A percentile compares a stretch with the other conserved stretches of the same genome.
These are phyloP conservation scores for Xylota segnis DNA, from an alignment of 2,888 invertebrate genomes.

Conservation along the genomic window DNA sequence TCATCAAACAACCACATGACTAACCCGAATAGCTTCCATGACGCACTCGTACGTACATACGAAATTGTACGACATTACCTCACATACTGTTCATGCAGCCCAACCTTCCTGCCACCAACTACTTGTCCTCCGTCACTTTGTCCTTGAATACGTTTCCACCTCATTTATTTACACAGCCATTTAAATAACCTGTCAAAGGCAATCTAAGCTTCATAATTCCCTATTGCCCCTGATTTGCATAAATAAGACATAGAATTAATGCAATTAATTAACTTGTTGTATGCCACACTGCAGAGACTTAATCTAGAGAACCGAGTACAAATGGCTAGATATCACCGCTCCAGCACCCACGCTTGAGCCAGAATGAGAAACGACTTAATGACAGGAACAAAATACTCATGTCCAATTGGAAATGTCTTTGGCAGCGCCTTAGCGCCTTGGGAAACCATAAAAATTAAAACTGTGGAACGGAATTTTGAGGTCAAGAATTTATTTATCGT, in stretches of 20 bases:
- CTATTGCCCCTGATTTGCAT: constrained; percentile 67
- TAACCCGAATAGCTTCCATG: not conserved
- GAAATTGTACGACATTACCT: not conserved
- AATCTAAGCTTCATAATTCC: constrained; percentile 63
- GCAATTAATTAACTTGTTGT: constrained; percentile 71
- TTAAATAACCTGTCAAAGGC: constrained; percentile 64
- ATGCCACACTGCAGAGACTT: constrained; percentile 24
- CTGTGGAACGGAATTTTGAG: constrained; percentile 54
- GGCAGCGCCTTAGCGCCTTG: constrained; percentile 1
- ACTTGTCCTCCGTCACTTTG: not conserved
- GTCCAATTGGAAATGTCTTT: constrained; percentile 23
- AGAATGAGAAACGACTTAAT: constrained; percentile 8
- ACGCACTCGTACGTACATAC: not conserved
- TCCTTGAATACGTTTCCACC: constrained; percentile 53
- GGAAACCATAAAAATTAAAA: constrained; percentile 43
- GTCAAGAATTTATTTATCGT: constrained; percentile 41
- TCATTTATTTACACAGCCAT: constrained; percentile 34
- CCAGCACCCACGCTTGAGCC: constrained; percentile 34
- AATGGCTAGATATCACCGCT: not conserved
- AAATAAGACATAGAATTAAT: constrained; percentile 70
- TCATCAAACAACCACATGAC: not conserved
- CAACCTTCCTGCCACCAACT: not conserved
- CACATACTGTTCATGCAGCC: not conserved
- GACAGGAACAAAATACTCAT: constrained; percentile 37
- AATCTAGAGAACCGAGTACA: constrained; percentile 11